Evolutionary conservation across 2,113 vertebrate genomes (phyloP).

Genomic region (Mirounga angustirostris): DNA sequence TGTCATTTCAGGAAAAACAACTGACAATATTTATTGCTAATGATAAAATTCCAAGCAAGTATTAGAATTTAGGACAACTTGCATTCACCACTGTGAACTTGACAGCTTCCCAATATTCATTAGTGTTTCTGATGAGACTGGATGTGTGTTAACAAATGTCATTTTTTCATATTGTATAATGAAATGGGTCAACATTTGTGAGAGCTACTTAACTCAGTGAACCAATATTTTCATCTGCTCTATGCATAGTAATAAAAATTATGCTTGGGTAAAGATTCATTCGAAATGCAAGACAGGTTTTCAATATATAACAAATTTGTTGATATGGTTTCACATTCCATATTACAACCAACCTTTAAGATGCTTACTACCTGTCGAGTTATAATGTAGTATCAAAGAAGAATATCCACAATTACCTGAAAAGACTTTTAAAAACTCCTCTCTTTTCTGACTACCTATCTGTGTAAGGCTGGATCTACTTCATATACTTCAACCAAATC

Average conservation of each 20-base stretch:
- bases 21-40: background rate
- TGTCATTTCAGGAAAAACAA: conserved; percentile 52
- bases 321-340: background rate
- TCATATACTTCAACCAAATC: background rate
- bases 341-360: background rate
- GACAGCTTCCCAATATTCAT: background rate
- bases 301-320: background rate
- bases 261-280: background rate
- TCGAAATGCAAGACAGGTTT: conserved; percentile 38
- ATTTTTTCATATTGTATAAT: background rate
- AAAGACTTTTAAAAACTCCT: background rate
- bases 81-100: background rate
- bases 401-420: background rate
- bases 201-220: conserved; percentile 15
- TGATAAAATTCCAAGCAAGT: conserved; percentile 45
- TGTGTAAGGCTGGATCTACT: background rate
- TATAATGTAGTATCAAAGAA: conserved; percentile 48
- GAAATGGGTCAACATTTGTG: conserved; percentile 5
- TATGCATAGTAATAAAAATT: background rate
- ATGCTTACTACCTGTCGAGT: background rate
- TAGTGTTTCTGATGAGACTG: background rate
- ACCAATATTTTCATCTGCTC: background rate
- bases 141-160: background rate
- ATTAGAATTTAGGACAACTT: background rate
- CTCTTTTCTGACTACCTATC: background rate